Conservation (phyloP, 2,113 vertebrate species). For the Onychorhynchus coronatus region DNA sequence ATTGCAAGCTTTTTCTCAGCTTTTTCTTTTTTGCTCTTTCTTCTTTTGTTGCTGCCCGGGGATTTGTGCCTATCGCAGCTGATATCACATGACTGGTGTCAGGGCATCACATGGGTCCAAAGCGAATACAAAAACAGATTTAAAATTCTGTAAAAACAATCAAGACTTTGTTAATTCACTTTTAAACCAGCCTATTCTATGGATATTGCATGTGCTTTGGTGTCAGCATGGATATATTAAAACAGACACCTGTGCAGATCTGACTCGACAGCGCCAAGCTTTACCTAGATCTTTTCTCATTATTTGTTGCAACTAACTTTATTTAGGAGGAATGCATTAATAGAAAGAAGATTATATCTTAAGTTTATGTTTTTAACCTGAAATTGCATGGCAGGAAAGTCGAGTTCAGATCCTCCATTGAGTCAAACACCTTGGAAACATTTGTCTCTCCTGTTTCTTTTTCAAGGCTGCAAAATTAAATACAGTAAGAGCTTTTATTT, state of each 20-base stretch:
- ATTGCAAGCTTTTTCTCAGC: conserved; percentile 80
- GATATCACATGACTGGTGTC: conserved; percentile 79
- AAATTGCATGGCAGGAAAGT: background rate
- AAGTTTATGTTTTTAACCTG: background rate
- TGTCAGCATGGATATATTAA: background rate
- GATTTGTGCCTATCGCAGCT: conserved; percentile 82
- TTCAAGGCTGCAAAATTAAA: conserved; percentile 26
- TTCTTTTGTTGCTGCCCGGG: conserved; percentile 81
- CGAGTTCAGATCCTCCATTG: background rate
- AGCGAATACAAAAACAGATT: conserved; percentile 75
- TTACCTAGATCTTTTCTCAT: background rate
- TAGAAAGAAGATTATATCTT: background rate
- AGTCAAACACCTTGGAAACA: background rate
- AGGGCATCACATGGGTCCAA: conserved; percentile 80
- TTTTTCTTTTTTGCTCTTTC: conserved; percentile 78
- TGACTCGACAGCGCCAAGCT: background rate
- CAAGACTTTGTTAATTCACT: conserved; percentile 70
- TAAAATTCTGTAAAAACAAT: conserved; percentile 76
- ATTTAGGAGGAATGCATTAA: background rate
- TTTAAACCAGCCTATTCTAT: background rate
- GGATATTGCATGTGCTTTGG: background rate
- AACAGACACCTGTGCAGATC: conserved; percentile 6
- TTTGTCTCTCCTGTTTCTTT: background rate
- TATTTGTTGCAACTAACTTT: background rate
- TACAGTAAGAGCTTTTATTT: background rate